These are phyloP conservation scores for Macrotis lagotis DNA, from an alignment of 2,113 vertebrate species.

Conservation along the genomic window DNA sequence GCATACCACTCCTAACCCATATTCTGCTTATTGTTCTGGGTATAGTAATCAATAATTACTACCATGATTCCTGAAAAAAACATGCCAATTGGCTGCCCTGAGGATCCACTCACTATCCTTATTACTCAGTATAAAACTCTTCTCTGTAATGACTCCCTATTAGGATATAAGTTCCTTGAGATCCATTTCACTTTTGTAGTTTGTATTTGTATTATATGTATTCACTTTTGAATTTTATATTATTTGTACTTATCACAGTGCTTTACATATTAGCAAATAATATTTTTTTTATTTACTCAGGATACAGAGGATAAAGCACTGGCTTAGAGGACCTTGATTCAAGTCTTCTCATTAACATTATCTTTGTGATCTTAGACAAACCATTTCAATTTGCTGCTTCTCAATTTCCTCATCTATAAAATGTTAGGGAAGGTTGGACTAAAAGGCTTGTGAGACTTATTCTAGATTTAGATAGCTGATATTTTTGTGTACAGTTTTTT, in stretches of 20 bases:
- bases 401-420: neutral
- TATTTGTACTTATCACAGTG: neutral
- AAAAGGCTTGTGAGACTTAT: neutral
- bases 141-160: neutral
- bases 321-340: neutral
- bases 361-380: neutral
- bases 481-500: neutral
- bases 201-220: too few species aligned
- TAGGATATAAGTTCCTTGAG: neutral
- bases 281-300: neutral
- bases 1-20: neutral
- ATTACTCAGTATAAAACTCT: neutral
- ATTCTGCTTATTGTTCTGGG: neutral
- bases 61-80: neutral
- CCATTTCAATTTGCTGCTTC: neutral
- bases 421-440: neutral
- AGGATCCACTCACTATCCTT: neutral
- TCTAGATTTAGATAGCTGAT: neutral
- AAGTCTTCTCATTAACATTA: neutral
- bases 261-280: neutral
- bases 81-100: neutral
- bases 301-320: neutral
- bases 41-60: neutral
- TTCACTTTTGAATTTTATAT: too few species aligned
- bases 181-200: neutral